A percentile compares a stretch with the other conserved stretches of the same genome.
Conservation (phyloP, 2,888 invertebrate species). For the Agrotis ipsilon region DNA sequence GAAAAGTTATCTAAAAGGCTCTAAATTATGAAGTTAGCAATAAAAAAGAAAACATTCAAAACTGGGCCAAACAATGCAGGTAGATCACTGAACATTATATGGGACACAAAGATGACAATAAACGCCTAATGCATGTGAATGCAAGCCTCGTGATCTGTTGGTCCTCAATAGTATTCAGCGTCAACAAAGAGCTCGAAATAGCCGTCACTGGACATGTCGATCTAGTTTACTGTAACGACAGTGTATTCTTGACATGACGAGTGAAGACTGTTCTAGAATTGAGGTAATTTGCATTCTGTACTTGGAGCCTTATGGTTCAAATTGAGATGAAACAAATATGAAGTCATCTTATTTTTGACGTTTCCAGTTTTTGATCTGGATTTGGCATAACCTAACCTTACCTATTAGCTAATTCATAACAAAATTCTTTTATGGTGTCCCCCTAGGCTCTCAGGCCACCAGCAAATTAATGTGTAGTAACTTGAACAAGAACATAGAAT, state of each 20-base stretch:
- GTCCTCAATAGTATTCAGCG: slow-evolving; percentile 59
- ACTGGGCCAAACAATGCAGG: slow-evolving; percentile 15
- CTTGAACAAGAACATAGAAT: slow-evolving; percentile 8
- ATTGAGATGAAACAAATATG: not conserved
- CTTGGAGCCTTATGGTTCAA: not conserved
- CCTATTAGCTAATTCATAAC: not conserved
- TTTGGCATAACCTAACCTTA: no score
- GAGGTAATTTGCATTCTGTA: not conserved
- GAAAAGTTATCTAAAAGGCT: no score
- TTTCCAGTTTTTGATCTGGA: not conserved
- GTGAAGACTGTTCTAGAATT: slow-evolving; percentile 20
- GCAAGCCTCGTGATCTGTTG: slow-evolving; percentile 55
- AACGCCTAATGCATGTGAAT: slow-evolving; percentile 39
- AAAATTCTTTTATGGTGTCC: slow-evolving; percentile 9
- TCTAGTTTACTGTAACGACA: slow-evolving; percentile 55
- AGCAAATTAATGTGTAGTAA: slow-evolving; percentile 2
- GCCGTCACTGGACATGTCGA: slow-evolving; percentile 56
- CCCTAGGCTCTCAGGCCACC: not conserved
- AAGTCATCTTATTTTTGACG: not conserved
- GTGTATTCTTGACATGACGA: slow-evolving; percentile 39
- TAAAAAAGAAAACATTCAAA: not conserved
- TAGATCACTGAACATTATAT: slow-evolving; percentile 21
- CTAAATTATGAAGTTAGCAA: not conserved
- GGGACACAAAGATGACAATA: slow-evolving; percentile 33
- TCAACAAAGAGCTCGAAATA: slow-evolving; percentile 66